Evolutionary conservation across 2,113 vertebrate species (phyloP).

Genomic region (Cyanoramphus novaezelandiae): DNA sequence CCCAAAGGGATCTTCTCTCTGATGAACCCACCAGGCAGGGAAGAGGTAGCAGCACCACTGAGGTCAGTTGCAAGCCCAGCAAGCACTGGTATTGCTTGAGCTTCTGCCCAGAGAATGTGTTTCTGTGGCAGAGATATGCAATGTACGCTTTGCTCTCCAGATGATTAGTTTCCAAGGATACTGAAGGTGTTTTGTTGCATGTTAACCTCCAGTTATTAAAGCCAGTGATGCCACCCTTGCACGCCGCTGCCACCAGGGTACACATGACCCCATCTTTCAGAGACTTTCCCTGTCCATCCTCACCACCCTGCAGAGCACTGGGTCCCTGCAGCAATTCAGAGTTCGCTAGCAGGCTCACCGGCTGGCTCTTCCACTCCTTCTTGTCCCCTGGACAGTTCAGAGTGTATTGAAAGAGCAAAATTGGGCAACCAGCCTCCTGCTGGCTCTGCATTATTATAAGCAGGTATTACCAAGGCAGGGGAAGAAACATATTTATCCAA

Average conservation of each 20-base stretch:
- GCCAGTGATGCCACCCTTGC: neutral
- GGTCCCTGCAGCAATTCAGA: neutral
- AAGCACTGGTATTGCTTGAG: neutral
- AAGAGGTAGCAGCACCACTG: fast-evolving
- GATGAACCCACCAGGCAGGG: neutral
- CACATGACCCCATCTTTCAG: neutral
- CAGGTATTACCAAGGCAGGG: neutral
- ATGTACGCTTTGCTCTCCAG: neutral
- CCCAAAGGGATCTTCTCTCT: neutral
- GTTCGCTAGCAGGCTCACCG: neutral
- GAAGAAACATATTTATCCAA: neutral
- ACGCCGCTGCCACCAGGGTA: neutral
- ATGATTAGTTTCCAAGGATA: neutral
- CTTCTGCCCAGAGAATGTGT: neutral
- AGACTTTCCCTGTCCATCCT: neutral
- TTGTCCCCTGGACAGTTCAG: neutral
- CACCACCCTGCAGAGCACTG: neutral
- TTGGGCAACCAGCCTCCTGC: neutral
- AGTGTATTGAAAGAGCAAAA: neutral
- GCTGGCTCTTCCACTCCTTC: neutral
- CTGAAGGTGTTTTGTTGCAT: neutral
- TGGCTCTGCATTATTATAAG: neutral
- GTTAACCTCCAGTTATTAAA: neutral
- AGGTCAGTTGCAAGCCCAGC: neutral
- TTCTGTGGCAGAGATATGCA: neutral